Percentiles rank a stretch among this genome's conserved stretches.
These are phyloP conservation scores for Polydesmus complanatus DNA, from an alignment of 2,888 invertebrate genomes.

Conservation along the genomic window DNA sequence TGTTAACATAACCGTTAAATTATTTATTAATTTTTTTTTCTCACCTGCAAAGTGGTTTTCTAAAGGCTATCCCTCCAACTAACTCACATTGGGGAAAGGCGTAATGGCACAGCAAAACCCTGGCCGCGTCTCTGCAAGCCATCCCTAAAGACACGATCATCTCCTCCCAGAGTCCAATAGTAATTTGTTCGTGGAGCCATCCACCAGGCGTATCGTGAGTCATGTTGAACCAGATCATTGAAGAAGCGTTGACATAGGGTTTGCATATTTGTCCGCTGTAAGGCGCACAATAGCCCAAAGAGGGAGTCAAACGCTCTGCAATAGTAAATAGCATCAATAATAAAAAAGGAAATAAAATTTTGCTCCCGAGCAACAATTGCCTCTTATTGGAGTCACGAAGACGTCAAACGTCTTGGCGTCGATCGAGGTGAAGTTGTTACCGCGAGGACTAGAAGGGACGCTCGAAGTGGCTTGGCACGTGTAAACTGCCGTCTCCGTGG, in stretches of 20 bases:
- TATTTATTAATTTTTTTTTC: not conserved
- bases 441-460: not conserved
- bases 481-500: constrained; percentile 25
- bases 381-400: constrained; percentile 20
- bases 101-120: constrained; percentile 75
- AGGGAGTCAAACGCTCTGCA: constrained; percentile 21
- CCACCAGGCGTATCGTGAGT: constrained; percentile 48
- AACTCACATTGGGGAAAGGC: constrained; percentile 77
- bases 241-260: constrained; percentile 42
- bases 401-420: constrained; percentile 22
- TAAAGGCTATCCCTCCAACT: constrained; percentile 47
- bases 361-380: constrained; percentile 4
- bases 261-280: constrained; percentile 71
- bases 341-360: not conserved
- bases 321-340: not conserved
- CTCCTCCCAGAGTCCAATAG: constrained; percentile 70
- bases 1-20: too few relatives aligned
- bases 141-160: constrained; percentile 62
- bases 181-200: constrained; percentile 70
- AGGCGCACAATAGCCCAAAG: constrained; percentile 61
- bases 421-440: constrained; percentile 20
- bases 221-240: constrained; percentile 59
- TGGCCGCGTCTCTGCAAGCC: constrained; percentile 73
- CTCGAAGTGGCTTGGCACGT: constrained; percentile 24
- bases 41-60: constrained; percentile 58